Base-by-base conservation (phyloP, 2,888 invertebrate genomes). In the Isotomurus palustris region DNA sequence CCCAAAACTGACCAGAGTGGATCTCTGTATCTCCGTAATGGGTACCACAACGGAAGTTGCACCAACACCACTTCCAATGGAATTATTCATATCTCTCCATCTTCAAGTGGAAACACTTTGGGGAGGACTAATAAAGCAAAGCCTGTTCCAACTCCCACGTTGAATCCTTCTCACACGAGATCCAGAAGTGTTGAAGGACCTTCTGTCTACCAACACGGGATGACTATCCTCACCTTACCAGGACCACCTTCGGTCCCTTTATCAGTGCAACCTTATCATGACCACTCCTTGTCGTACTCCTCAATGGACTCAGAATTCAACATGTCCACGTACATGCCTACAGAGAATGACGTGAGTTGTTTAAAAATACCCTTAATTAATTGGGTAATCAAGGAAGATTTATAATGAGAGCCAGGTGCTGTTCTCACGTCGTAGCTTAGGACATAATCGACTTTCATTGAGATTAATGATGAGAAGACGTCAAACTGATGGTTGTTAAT, bases 271-370 rank as follows among this genome's bases (percentile, higher is more conserved):
- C 35, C n/a, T 29, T 53, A 58, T n/a, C 59, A 62, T 53, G 40
- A 53, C 19, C 56, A 63, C 17, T 65, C 64, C 17, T 36, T 64
- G 14, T 66, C 63, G 3, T 66, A 58, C 50, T 58, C 66, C 6
- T 57, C 61, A 21, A 63, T 60, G 17, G 66, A 66, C 32, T 61
- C 64, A 5, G 62, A 59, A 12, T 53, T 50, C 41, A 58, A 63
- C 28, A 45, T 53, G 28, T 56, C 56, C 24, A 40, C 54, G 4
- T 66, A 56, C 28, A 53, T 61, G 28, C 64, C 64, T 25, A 53
- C 49, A 2, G 59, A 62, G 21, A 45, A 54, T 10, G 64, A 63
- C 44, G 67, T 67, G 64, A 51, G 65, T 55, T 49, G 28, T 10
- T 27, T 32, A 19, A n/a, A n/a, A n/a, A n/a, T n/a, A n/a, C n/a